These are phyloP conservation scores for Masticophis lateralis DNA, from an alignment of 2,797 vertebrate species.

Conservation along the genomic window DNA sequence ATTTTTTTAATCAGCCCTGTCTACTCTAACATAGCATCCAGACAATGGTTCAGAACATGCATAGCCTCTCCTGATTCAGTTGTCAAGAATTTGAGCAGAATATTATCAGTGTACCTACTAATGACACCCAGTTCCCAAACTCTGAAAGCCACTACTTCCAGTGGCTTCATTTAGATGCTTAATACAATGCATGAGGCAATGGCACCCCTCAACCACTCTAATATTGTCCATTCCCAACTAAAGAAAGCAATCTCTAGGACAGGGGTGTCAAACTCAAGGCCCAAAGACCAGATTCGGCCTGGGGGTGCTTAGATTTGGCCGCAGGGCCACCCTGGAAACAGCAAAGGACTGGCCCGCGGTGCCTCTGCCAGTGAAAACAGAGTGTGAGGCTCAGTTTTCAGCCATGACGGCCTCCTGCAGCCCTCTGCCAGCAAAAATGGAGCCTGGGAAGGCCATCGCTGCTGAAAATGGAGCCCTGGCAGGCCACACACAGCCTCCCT, in stretches of 20 bases:
- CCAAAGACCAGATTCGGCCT: accelerated
- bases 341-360: too few relatives aligned
- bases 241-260: background rate
- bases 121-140: background rate
- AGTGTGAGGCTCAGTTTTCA: too few relatives aligned
- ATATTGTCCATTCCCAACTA: background rate
- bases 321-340: too few relatives aligned
- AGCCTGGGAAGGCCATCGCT: too few relatives aligned
- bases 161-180: background rate
- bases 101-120: background rate
- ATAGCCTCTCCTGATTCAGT: background rate
- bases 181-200: background rate
- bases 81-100: background rate
- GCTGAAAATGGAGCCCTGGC: too few relatives aligned
- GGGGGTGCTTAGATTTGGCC: too few relatives aligned
- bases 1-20: background rate
- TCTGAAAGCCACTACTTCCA: background rate
- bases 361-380: too few relatives aligned
- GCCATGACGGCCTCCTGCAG: too few relatives aligned
- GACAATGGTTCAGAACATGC: background rate
- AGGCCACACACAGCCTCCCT: too few relatives aligned
- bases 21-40: background rate
- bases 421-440: too few relatives aligned
- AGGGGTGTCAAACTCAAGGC: too few relatives aligned
- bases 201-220: background rate